Percentiles rank a stretch among this genome's conserved stretches.
These are phyloP conservation scores for Prunella strophiata DNA, from an alignment of 2,797 vertebrate genomes.

Conservation along the genomic window DNA sequence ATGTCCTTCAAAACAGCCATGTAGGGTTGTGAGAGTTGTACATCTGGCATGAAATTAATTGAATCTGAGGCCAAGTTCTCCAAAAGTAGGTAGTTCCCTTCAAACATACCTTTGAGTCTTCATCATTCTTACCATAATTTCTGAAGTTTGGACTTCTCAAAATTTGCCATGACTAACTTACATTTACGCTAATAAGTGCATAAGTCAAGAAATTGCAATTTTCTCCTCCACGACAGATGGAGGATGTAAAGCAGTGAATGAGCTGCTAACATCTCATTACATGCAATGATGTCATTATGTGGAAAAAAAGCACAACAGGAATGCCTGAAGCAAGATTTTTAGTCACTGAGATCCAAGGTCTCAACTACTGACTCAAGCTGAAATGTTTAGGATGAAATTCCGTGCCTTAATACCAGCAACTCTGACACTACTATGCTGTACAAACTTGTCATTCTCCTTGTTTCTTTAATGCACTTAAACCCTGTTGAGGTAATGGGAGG, in stretches of 20 bases:
- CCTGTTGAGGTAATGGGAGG: constrained; percentile 1
- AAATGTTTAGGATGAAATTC: constrained; percentile 28
- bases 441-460: not conserved
- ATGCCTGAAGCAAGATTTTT: constrained; percentile 45
- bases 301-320: constrained; percentile 28
- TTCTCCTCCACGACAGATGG: constrained; percentile 23
- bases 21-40: not conserved
- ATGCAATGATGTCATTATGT: constrained; percentile 8
- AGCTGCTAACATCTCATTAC: constrained; percentile 57
- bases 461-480: not conserved
- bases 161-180: constrained; percentile 53
- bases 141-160: constrained; percentile 10
- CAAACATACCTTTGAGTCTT: constrained; percentile 25
- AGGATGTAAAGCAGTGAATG: constrained; percentile 29
- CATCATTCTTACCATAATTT: constrained; percentile 48
- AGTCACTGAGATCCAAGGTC: constrained; percentile 35
- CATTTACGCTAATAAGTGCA: not conserved
- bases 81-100: not conserved
- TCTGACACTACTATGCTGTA: not conserved
- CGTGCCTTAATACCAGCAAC: not conserved
- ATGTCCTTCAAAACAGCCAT: not conserved
- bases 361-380: constrained; percentile 9
- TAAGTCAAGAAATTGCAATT: constrained; percentile 29
- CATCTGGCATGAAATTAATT: not conserved
- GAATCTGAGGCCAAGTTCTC: not conserved